These are phyloP conservation scores for Acromyrmex echinatior DNA, from an alignment of 1,140 invertebrate species.

Conservation along the genomic window DNA sequence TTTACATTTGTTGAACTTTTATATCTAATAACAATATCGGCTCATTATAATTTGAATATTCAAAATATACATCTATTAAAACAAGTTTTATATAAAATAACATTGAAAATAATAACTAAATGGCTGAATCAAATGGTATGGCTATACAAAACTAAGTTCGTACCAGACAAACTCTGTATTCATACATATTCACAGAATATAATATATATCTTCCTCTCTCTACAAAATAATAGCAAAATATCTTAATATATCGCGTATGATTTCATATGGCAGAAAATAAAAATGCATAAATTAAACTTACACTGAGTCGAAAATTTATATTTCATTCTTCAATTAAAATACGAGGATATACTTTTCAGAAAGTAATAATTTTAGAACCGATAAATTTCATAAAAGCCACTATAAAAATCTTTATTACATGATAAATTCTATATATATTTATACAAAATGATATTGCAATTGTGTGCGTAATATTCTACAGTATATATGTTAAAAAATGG, in stretches of 20 bases:
- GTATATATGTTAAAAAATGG: conserved; percentile 7
- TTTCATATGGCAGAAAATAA: not conserved
- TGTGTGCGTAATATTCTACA: not conserved
- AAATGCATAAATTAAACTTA: conserved; percentile 16
- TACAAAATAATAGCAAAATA: conserved; percentile 33
- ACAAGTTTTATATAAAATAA: conserved; percentile 60
- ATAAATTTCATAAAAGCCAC: not conserved
- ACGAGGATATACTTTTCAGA: not conserved
- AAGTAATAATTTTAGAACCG: not conserved
- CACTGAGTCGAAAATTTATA: not conserved
- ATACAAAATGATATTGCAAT: conserved; percentile 38
- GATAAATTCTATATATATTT: not conserved
- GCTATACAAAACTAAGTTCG: conserved; percentile 59
- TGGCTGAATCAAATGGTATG: conserved; percentile 40
- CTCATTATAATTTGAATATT: not conserved
- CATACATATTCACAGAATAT: conserved; percentile 73
- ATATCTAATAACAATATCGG: conserved; percentile 27
- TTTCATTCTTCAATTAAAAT: conserved; percentile 1
- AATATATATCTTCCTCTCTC: not conserved
- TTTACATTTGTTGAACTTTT: conserved; percentile 35
- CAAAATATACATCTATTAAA: conserved; percentile 58
- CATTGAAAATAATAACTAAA: conserved; percentile 65
- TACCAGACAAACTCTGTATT: conserved; percentile 72
- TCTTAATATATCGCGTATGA: not conserved
- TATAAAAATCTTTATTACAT: not conserved